Evolutionary conservation across 2,113 vertebrate genomes (phyloP), one percentile per base, ranked within the genome.

Genomic region (pig (Sus scrofa)): DNA sequence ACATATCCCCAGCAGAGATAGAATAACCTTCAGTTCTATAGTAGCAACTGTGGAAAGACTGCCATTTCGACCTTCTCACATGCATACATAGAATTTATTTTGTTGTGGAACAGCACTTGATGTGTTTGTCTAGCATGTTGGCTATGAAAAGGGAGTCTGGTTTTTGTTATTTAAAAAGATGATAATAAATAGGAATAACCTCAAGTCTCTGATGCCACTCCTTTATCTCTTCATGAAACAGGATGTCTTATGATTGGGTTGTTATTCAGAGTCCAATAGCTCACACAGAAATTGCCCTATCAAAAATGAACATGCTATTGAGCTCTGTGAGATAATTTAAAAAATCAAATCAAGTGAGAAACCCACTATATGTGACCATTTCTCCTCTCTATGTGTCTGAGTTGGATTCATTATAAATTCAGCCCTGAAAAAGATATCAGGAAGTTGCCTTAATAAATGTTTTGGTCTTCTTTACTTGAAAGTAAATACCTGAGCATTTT

Each of bases 381-480:
- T 91, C 44, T 27, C 26, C 19, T 63, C 27, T 85, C 20, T 77
- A 13, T 83, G 13, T 86, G 30, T 95, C n/a, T 93, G 63, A 85
- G 62, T 95, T 89, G 91, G 19, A 89, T 68, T 95, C 74, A 75
- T 91, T n/a, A 85, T 92, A 20, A 96, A n/a, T 30, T 93, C 56
- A 15, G 60, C 9, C 52, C 71, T 83, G 68, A 84, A 89, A 54
- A 92, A 78, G 52, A 79, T 32, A 65, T 83, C 14, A 74, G n/a
- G 27, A 86, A 73, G 65, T 81, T 97, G 39, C 27, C 50, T 94
- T 71, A 75, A 71, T 94, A 94, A 93, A 85, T 70, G 90, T 84
- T 90, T 18, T 63, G 20, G 15, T 60, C 39, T 79, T 70, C 12
- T 93, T 93, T 82, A 34, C 32, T 79, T 96, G 24, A 90, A 4